Conservation (phyloP, 2,797 vertebrate genomes). For the Nannoperca obscura region DNA sequence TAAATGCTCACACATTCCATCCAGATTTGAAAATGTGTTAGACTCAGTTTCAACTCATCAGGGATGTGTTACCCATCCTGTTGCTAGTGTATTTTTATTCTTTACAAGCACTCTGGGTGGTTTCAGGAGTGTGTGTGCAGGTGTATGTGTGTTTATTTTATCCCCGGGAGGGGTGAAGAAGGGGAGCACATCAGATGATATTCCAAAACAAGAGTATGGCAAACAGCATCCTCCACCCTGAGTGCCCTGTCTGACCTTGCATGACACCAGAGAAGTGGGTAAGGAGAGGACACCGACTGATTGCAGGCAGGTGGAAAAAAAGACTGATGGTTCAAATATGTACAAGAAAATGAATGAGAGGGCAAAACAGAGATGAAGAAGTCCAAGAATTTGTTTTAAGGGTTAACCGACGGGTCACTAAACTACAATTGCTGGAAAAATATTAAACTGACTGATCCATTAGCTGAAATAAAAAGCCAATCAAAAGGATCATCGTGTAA, state of each 20-base stretch:
- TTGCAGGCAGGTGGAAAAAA: conserved; percentile 12
- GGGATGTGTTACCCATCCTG: conserved; percentile 42
- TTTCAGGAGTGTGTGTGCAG: conserved; percentile 30
- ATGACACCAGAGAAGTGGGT: conserved; percentile 20
- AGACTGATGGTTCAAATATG: neutral
- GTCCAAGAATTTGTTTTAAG: neutral
- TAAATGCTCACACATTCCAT: conserved; percentile 26
- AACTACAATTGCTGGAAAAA: neutral
- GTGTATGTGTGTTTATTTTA: conserved; percentile 38
- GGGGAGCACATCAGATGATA: conserved; percentile 56
- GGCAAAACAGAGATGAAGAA: neutral
- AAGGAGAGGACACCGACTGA: neutral
- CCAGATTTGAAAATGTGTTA: conserved; percentile 32
- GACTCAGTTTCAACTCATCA: conserved; percentile 35
- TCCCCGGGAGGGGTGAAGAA: conserved; percentile 28
- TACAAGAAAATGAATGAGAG: neutral
- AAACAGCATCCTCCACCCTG: conserved; percentile 37
- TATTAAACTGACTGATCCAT: conserved; percentile 5
- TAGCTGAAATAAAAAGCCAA: conserved; percentile 1
- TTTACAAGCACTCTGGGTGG: conserved; percentile 41
- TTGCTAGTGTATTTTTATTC: conserved; percentile 31
- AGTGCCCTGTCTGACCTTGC: conserved; percentile 41
- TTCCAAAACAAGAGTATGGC: conserved; percentile 51
- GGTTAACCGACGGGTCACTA: neutral
- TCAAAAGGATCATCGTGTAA: neutral